Percentiles rank a stretch among this genome's conserved stretches.
Conservation (phyloP, 2,113 vertebrate species). For the Potamarius usumacintae region DNA sequence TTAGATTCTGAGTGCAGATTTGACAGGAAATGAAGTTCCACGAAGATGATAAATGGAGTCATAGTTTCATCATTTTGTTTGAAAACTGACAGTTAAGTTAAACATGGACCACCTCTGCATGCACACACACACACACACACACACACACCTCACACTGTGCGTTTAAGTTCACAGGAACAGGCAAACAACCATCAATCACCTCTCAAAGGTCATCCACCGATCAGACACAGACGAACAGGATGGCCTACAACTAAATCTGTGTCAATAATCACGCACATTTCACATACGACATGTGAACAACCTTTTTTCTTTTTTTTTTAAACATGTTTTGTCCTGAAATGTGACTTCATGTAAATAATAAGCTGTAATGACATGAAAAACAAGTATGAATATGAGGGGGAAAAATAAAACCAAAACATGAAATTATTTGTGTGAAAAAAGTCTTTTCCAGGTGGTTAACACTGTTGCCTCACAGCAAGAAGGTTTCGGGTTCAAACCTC, state of each 20-base stretch:
- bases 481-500: no score
- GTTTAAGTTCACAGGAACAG: conserved; percentile 53
- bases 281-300: no score
- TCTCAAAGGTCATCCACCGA: conserved; percentile 61
- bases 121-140: conserved; percentile 25
- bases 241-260: background rate
- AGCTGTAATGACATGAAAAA: background rate
- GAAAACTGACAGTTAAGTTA: background rate
- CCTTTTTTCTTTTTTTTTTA: no score
- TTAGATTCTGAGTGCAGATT: background rate
- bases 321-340: background rate
- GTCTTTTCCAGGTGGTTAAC: no score
- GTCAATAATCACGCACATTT: conserved; percentile 1
- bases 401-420: no score
- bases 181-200: conserved; percentile 62
- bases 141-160: conserved; percentile 13
- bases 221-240: conserved; percentile 20
- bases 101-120: background rate
- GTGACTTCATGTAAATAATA: background rate
- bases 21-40: background rate
- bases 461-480: no score
- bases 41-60: background rate
- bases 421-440: no score
- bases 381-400: no score
- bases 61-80: background rate